Evolutionary conservation across 2,888 invertebrate genomes (phyloP).

Genomic region (Sphaeridia pumilis): DNA sequence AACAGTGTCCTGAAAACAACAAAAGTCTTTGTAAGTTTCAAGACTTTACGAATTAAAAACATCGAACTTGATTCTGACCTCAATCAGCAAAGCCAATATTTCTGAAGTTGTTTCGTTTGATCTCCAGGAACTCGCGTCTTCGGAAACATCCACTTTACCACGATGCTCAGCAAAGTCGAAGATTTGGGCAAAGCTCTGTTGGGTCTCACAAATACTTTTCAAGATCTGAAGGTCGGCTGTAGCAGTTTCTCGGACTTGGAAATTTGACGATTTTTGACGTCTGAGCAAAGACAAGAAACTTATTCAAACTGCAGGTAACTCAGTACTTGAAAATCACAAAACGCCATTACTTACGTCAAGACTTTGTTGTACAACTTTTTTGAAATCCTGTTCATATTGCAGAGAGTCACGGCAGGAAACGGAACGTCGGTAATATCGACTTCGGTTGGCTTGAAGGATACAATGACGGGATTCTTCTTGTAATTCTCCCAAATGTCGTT

Average conservation of each 20-base stretch:
- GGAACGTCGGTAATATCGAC: constrained; percentile 24
- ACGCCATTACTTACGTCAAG: neutral
- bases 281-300: neutral
- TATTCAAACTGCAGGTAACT: neutral
- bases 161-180: constrained; percentile 6
- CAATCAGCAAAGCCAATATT: neutral
- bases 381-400: constrained; percentile 25
- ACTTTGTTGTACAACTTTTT: constrained; percentile 1
- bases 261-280: neutral
- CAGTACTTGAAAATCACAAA: neutral
- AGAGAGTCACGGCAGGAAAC: constrained; percentile 31
- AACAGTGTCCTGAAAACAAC: neutral
- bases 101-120: neutral
- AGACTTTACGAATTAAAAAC: neutral
- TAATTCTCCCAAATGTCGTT: constrained; percentile 23
- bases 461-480: constrained; percentile 26
- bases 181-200: constrained; percentile 5
- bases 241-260: neutral
- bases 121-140: neutral
- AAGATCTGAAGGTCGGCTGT: neutral
- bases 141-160: neutral
- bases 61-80: constrained; percentile 3
- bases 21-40: neutral
- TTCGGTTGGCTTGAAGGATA: constrained; percentile 25
- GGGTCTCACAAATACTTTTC: constrained; percentile 8